Evolutionary conservation across 2,113 vertebrate genomes (phyloP), one percentile per base, ranked within the genome.

Genomic region (Halcyon senegalensis): DNA sequence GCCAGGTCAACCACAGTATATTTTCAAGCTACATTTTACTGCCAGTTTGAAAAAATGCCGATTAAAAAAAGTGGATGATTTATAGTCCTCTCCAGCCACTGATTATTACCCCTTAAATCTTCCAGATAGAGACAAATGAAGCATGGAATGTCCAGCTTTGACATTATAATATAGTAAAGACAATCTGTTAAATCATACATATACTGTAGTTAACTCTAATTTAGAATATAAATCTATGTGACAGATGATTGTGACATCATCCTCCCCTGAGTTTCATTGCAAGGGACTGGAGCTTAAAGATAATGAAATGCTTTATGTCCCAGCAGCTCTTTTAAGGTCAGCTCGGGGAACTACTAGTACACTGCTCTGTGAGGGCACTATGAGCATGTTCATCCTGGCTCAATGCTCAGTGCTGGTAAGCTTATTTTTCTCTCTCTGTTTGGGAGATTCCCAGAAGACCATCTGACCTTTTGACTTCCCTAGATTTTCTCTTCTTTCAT

Each of bases 201-300:
- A 31, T 58, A 82, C 90, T 51, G 69, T 74, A 89, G 62, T 73
- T 92, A 91, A 77, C 53, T 79, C 25, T 96, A 96, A 96, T 96
- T 94, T 89, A 84, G 81, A 94, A 89, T 84, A 84, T 96, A 94
- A 97, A 68, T 94, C 92, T 94, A 91, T 91, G 77, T 94, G 95
- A 89, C 92, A 83, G 77, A 89, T 58, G 86, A 95, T 60, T 87
- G 60, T 92, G 89, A 80, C 87, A 87, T 94, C 81, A 79, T 50
- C 55, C n/a, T 91, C 62, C 74, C 44, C 25, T 27, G 73, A 84
- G 50, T 82, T 89, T 80, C 73, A 41, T 62, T 94, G 59, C 74
- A 91, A 89, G 63, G 77, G 92, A 83, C 31, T 58, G 48, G 55
- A 87, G 53, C 80, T 97, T 91, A 87, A 93, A 87, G 62, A 91